phyloP scores from a whole-genome alignment of 2,797 vertebrate genomes.

The Coregonus sp. region DNA sequence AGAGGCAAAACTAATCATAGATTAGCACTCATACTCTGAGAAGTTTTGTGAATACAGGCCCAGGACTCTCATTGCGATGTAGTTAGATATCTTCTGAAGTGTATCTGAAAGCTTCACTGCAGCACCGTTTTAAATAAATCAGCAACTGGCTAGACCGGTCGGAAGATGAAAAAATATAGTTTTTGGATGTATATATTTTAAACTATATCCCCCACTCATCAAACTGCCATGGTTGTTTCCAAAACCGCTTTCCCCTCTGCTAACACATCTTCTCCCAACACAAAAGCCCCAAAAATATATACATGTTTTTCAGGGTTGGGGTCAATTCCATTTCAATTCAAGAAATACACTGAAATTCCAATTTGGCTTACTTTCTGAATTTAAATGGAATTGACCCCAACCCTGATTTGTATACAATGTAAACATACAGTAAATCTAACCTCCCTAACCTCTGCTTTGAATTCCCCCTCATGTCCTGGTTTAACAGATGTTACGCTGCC shows the following conservation, averaged over 20 bases:
- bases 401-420: background rate
- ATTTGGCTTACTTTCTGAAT: too few species aligned
- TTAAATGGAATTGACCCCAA: too few species aligned
- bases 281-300: background rate
- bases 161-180: conserved; percentile 25
- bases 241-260: background rate
- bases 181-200: background rate
- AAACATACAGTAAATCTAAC: background rate
- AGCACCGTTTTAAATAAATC: conserved; percentile 50
- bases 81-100: conserved; percentile 8
- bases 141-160: conserved; percentile 20
- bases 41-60: background rate
- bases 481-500: too few species aligned
- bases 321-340: too few species aligned
- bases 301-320: background rate
- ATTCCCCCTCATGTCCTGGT: too few species aligned
- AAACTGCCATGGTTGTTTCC: background rate
- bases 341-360: too few species aligned
- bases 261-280: background rate
- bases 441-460: background rate
- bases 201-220: background rate
- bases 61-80: background rate
- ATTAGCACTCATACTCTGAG: background rate
- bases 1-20: background rate
- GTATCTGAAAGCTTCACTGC: conserved; percentile 33